These are phyloP conservation scores for Fissipunctia ypsillon DNA, from an alignment of 2,888 invertebrate species.

Conservation along the genomic window DNA sequence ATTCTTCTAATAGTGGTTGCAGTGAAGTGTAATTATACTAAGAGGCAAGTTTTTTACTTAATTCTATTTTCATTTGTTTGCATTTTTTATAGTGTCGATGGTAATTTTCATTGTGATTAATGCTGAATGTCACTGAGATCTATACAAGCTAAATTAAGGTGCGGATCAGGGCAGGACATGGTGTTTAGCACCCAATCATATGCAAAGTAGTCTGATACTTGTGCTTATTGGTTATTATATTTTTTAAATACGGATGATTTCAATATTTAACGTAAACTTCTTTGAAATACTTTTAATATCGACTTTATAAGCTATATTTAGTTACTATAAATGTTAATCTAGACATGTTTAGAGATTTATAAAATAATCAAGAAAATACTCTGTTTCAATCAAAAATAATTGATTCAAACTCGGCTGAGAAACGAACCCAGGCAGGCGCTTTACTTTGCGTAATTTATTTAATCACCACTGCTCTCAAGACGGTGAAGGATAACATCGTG, in stretches of 20 bases:
- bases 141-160: background rate
- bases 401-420: background rate
- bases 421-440: background rate
- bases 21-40: conserved; percentile 92
- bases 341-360: background rate
- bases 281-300: background rate
- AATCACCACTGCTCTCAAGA: too few relatives aligned
- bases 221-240: background rate
- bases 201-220: background rate
- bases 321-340: too few relatives aligned
- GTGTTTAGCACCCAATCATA: background rate
- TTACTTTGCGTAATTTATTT: background rate
- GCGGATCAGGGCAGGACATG: background rate
- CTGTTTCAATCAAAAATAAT: background rate
- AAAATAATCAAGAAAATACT: background rate
- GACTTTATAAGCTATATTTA: background rate
- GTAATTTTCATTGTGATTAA: background rate
- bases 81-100: too few relatives aligned
- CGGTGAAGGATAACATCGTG: too few relatives aligned
- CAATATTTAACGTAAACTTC: background rate
- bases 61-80: background rate
- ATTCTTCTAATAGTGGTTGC: conserved; percentile 92
- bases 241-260: background rate
- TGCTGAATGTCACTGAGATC: background rate
- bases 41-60: conserved; percentile 89